These are phyloP conservation scores for Narcine bancroftii DNA, from an alignment of 2,113 vertebrate genomes.

Conservation along the genomic window DNA sequence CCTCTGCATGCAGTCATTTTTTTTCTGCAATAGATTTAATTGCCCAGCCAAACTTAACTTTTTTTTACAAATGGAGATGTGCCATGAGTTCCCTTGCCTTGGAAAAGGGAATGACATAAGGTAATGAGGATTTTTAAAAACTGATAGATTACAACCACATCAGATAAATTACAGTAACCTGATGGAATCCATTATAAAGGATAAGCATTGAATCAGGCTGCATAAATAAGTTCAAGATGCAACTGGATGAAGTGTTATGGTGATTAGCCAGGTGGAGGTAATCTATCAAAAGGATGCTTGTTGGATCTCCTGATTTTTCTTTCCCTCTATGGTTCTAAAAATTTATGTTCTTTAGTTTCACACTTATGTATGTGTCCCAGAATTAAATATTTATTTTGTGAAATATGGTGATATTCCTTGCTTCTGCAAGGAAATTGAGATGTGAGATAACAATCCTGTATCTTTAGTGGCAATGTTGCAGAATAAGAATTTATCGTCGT, in stretches of 20 bases:
- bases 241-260: background rate
- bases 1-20: no score
- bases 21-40: no score
- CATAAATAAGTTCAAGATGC: background rate
- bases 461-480: background rate
- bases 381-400: background rate
- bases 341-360: background rate
- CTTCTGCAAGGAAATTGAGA: background rate
- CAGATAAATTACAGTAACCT: background rate
- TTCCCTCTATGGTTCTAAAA: background rate
- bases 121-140: background rate
- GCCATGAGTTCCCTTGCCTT: background rate
- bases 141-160: background rate
- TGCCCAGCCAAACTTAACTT: background rate
- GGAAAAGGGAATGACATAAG: background rate
- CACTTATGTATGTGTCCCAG: background rate
- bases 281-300: constrained; percentile 13
- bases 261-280: background rate
- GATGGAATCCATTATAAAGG: background rate
- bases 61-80: background rate
- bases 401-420: background rate
- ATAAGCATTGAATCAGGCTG: background rate
- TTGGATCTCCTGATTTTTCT: background rate
- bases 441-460: background rate
- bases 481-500: no score